Evolutionary conservation across 2,113 vertebrate species (phyloP).

Genomic region (Boulengeromyrus knoepffleri): DNA sequence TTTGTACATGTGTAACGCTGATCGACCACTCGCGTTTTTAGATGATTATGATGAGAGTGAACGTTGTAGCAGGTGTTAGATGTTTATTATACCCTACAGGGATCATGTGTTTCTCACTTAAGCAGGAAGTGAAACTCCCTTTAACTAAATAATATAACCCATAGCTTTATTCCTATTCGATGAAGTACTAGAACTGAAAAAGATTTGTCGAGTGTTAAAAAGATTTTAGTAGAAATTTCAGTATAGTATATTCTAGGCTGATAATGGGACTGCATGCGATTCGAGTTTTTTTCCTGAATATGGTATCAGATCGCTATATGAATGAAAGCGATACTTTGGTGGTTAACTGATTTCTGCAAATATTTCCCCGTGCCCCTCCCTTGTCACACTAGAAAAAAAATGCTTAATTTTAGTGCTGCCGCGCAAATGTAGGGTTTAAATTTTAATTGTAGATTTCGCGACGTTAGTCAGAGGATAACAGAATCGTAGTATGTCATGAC

Average conservation of each 20-base stretch:
- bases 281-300: background rate
- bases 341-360: background rate
- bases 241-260: background rate
- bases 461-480: background rate
- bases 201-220: background rate
- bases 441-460: background rate
- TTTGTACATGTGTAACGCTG: background rate
- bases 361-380: background rate
- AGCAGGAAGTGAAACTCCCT: constrained; percentile 5
- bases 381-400: background rate
- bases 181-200: background rate
- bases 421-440: background rate
- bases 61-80: background rate
- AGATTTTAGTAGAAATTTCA: background rate
- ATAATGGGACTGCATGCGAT: background rate
- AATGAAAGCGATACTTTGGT: background rate
- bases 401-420: background rate
- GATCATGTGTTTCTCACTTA: background rate
- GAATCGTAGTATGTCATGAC: background rate
- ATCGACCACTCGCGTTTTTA: background rate
- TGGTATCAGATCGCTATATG: background rate
- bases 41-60: background rate
- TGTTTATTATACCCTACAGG: background rate
- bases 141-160: background rate
- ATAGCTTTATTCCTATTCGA: background rate